Conservation (phyloP, 1,140 invertebrate genomes). For the Tachypleus tridentatus region DNA sequence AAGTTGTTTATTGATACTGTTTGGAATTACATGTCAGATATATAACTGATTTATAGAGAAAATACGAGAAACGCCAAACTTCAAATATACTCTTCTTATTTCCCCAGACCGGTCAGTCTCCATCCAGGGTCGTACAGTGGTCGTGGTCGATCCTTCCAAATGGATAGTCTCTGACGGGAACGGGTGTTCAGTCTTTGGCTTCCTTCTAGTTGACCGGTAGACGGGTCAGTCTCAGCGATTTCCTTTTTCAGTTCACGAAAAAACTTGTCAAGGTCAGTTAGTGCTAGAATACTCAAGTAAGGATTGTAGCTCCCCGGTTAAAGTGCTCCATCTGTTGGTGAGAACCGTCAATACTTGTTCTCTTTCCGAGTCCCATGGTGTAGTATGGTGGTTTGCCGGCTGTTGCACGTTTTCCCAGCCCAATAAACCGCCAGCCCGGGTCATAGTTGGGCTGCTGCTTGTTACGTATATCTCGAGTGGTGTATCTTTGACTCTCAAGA, state of each 20-base stretch:
- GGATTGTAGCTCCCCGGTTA: not conserved
- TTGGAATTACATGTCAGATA: too few species aligned
- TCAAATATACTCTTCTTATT: not conserved
- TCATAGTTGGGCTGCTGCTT: conserved; percentile 16
- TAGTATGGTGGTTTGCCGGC: too few species aligned
- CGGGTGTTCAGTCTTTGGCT: too few species aligned
- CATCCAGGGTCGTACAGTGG: conserved; percentile 14
- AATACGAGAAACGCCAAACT: too few species aligned
- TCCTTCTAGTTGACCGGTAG: too few species aligned
- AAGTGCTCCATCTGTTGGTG: not conserved
- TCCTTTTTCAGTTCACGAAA: not conserved
- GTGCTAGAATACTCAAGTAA: not conserved
- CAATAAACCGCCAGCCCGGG: conserved; percentile 18
- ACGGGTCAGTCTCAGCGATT: not conserved
- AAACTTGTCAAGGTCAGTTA: not conserved
- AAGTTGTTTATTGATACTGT: too few species aligned
- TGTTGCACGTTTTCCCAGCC: conserved; percentile 13
- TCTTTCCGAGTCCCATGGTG: not conserved
- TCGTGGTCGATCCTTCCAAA: not conserved
- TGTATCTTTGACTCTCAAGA: too few species aligned
- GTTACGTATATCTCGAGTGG: not conserved
- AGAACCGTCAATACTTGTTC: not conserved
- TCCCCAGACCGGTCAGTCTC: conserved; percentile 16
- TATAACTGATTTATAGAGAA: too few species aligned
- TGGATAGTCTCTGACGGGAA: too few species aligned